A percentile compares a stretch with the other conserved stretches of the same genome.
These are phyloP conservation scores for Anas acuta DNA, from an alignment of 2,797 vertebrate genomes.

Conservation along the genomic window DNA sequence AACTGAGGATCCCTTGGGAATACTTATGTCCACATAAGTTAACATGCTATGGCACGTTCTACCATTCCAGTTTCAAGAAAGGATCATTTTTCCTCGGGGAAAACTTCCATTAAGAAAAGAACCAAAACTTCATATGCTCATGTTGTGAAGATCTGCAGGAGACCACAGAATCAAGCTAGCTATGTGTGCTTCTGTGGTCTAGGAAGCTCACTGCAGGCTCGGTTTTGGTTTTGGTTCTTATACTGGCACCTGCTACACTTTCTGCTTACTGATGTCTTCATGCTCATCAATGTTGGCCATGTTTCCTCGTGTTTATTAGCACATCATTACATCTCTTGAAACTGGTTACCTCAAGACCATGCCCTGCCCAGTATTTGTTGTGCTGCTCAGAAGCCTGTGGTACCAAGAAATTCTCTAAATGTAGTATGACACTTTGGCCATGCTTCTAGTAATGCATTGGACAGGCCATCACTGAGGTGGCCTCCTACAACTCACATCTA, in stretches of 20 bases:
- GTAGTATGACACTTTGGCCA: accelerated
- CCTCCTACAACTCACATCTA: not conserved
- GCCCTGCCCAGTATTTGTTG: not conserved
- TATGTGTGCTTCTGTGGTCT: not conserved
- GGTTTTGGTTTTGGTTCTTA: not conserved
- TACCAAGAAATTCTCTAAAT: not conserved
- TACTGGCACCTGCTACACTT: not conserved
- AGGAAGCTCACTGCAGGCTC: not conserved
- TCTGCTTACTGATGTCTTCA: not conserved
- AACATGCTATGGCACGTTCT: not conserved
- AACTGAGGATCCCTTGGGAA: not conserved
- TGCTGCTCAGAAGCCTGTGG: not conserved
- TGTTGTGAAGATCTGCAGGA: not conserved
- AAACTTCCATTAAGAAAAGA: not conserved
- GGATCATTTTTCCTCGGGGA: not conserved
- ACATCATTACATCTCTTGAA: not conserved
- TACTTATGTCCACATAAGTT: not conserved
- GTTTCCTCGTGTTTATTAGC: not conserved
- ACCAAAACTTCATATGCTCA: accelerated
- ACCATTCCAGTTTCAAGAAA: not conserved
- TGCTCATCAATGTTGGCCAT: not conserved
- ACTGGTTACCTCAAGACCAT: not conserved
- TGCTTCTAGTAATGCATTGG: accelerated
- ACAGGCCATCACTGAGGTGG: not conserved
- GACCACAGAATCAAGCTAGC: not conserved